Conservation (phyloP, 2,797 vertebrate genomes). For the Darevskia nairensis region DNA sequence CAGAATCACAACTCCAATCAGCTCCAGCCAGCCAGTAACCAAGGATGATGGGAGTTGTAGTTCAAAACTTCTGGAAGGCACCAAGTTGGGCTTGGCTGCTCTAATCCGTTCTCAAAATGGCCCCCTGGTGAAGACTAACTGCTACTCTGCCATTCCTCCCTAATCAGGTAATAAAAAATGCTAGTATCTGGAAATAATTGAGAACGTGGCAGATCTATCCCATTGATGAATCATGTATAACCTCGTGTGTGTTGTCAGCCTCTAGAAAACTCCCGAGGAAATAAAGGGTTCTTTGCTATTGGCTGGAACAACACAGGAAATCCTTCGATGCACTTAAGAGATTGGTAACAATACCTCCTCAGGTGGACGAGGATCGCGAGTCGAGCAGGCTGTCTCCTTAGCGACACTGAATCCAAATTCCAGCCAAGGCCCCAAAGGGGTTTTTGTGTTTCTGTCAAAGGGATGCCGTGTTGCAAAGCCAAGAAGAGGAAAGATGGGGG, state of each 20-base stretch:
- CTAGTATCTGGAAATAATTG: accelerated
- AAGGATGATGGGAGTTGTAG: background rate
- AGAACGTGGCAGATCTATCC: background rate
- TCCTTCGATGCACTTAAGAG: constrained; percentile 71
- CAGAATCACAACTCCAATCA: background rate
- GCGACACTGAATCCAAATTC: constrained; percentile 65
- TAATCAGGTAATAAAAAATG: constrained; percentile 14
- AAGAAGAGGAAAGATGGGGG: constrained; percentile 54
- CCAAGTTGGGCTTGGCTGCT: background rate
- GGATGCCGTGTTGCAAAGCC: constrained; percentile 27
- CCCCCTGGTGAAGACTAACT: background rate
- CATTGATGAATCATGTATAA: background rate
- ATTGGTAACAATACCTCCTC: constrained; percentile 71
- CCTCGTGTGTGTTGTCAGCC: constrained; percentile 42
- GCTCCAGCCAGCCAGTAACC: background rate
- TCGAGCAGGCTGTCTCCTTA: constrained; percentile 74
- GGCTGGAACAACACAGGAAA: constrained; percentile 51
- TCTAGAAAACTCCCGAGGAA: constrained; percentile 33
- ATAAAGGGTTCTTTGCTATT: constrained; percentile 32
- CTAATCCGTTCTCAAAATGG: background rate
- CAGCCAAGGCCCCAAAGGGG: constrained; percentile 56
- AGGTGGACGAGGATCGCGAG: constrained; percentile 67
- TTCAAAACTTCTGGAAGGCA: background rate
- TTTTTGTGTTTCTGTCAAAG: constrained; percentile 42
- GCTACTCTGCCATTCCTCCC: background rate